Evolutionary conservation across 2,113 vertebrate species (phyloP), one percentile per base, ranked within the genome.

Genomic region (Oenanthe oenanthe): DNA sequence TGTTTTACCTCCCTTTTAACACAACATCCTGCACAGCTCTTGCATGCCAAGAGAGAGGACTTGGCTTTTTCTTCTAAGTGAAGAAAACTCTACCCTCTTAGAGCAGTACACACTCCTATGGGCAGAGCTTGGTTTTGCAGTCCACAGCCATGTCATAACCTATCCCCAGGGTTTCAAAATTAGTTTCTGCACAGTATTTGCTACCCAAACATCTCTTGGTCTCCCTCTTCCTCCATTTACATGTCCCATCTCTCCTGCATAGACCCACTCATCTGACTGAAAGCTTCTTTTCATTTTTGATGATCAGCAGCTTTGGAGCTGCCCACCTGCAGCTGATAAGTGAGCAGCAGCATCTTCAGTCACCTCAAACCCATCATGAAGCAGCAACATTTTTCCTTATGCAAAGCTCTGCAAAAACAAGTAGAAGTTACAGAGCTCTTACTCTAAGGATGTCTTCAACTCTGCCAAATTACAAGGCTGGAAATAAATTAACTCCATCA

Each of bases 51-150:
- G 43, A 72, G 31, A 58, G 0, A 36, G 60, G 2, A 0, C 48
- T 54, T 0, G 0, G 19, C 10, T 47, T 76, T 48, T 75, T 50
- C 67, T 62, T 38, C 57, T 32, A 61, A 62, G 42, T 19, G n/a
- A 85, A 45, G 34, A 76, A 85, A 94, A 61, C 43, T 63, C 53
- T 43, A 29, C 12, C 36, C 32, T 68, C 32, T n/a, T 4, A 56
- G 21, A 61, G 17, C 18, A 63, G 25, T 1, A 7, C 11, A 38
- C 11, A 4, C 14, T 61, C 48, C 73, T 5, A 7, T 1, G 1
- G 38, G 22, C 54, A 90, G 50, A 76, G 67, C n/a, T 17, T 26
- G 63, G 50, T 53, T 31, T 36, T 54, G 18, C 4, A 68, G 48
- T 26, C 22, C 34, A 21, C 62, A 60, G 57, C 38, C 31, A 24